A percentile compares a stretch with the other conserved stretches of the same genome.
Conservation (phyloP, 2,888 invertebrate genomes). For the Meta bourneti region DNA sequence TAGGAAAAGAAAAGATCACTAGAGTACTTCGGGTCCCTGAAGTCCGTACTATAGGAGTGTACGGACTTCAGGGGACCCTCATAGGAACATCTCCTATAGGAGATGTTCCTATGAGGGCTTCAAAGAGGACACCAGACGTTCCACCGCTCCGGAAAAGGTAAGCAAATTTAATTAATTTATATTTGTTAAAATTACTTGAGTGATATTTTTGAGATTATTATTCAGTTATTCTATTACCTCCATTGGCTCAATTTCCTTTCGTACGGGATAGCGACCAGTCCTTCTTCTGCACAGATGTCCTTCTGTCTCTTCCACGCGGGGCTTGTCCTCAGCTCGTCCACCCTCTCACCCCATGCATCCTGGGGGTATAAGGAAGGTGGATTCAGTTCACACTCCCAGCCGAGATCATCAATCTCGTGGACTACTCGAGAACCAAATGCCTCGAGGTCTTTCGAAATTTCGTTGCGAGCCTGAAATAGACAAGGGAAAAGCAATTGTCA, state of each 20-base stretch:
- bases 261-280: slow-evolving; percentile 83
- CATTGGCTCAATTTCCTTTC: slow-evolving; percentile 79
- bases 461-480: slow-evolving; percentile 78
- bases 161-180: too few relatives aligned
- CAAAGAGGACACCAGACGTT: too few relatives aligned
- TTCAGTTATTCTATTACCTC: slow-evolving; percentile 79
- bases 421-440: slow-evolving; percentile 83
- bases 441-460: slow-evolving; percentile 81
- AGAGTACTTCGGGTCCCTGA: too few relatives aligned
- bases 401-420: slow-evolving; percentile 82
- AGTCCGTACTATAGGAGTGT: too few relatives aligned
- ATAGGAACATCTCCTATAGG: too few relatives aligned
- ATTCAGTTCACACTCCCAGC: slow-evolving; percentile 82
- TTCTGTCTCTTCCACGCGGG: slow-evolving; percentile 83
- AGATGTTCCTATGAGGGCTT: too few relatives aligned
- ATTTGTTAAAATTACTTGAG: too few relatives aligned
- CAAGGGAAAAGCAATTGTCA: not conserved
- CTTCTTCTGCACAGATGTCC: slow-evolving; percentile 83
- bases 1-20: too few relatives aligned
- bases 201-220: not conserved
- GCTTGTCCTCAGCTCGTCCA: slow-evolving; percentile 83
- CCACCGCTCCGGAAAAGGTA: too few relatives aligned
- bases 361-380: slow-evolving; percentile 82
- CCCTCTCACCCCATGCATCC: slow-evolving; percentile 83
- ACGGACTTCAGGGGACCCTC: too few relatives aligned